A percentile compares a stretch with the other conserved stretches of the same genome.
Conservation (phyloP, 1,140 invertebrate species). For the Pseudoatta argentina region DNA sequence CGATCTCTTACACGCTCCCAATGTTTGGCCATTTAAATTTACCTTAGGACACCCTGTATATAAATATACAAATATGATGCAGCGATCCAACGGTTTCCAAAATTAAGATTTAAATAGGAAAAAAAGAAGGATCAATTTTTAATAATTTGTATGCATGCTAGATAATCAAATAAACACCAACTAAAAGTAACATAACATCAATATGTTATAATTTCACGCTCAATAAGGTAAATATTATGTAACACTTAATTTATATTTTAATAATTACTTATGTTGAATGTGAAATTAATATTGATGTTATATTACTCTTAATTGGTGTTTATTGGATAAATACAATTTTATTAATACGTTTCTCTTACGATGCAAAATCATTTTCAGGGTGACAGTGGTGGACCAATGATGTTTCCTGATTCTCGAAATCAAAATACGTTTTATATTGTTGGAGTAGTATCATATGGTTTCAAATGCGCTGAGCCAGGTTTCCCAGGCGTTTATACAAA, state of each 20-base stretch:
- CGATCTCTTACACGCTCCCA: too few relatives aligned
- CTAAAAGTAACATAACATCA: too few relatives aligned
- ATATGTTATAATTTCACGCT: too few relatives aligned
- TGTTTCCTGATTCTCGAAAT: slow-evolving; percentile 84
- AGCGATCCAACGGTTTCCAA: not conserved
- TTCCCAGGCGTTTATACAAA: slow-evolving; percentile 93
- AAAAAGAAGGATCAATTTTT: too few relatives aligned
- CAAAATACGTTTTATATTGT: slow-evolving; percentile 87
- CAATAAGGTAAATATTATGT: too few relatives aligned
- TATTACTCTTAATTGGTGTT: not conserved
- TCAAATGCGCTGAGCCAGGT: slow-evolving; percentile 90
- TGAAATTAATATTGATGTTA: too few relatives aligned
- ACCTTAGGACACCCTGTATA: too few relatives aligned
- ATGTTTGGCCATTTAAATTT: too few relatives aligned
- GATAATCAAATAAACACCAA: too few relatives aligned
- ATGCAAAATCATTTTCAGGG: slow-evolving; percentile 84
- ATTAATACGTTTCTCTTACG: slow-evolving; percentile 17
- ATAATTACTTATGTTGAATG: too few relatives aligned
- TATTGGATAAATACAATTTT: slow-evolving; percentile 26
- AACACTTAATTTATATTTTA: too few relatives aligned
- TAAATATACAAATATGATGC: not conserved
- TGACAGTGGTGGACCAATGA: slow-evolving; percentile 94
- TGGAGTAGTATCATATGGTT: slow-evolving; percentile 92
- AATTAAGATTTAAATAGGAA: not conserved
- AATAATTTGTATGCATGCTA: too few relatives aligned